phyloP scores from a whole-genome alignment of 1,140 invertebrate species.

The Proctacanthus coquilletti region DNA sequence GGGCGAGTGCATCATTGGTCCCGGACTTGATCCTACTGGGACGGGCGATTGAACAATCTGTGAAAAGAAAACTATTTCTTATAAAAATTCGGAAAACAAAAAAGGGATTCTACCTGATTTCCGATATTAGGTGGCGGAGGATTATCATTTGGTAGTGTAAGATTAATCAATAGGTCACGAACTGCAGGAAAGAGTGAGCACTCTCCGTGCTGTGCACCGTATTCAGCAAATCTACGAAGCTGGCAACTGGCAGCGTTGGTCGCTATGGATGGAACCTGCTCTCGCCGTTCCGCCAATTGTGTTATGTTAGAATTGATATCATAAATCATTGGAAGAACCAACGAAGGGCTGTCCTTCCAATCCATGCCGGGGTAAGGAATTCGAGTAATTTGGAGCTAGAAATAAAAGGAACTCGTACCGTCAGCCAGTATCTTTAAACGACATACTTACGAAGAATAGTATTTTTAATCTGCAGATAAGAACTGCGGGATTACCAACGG shows the following conservation, averaged over 20 bases:
- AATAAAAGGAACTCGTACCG: no score
- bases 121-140: slow-evolving; percentile 28
- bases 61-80: slow-evolving; percentile 3
- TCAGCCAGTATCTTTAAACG: neutral
- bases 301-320: slow-evolving; percentile 73
- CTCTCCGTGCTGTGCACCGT: slow-evolving; percentile 45
- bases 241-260: slow-evolving; percentile 46
- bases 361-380: slow-evolving; percentile 42
- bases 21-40: slow-evolving; percentile 34
- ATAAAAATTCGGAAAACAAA: slow-evolving; percentile 3
- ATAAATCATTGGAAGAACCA: slow-evolving; percentile 79
- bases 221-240: slow-evolving; percentile 50
- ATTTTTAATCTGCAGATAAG: slow-evolving; percentile 72
- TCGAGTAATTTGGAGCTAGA: slow-evolving; percentile 69
- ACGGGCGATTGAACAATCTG: slow-evolving; percentile 17
- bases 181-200: slow-evolving; percentile 81
- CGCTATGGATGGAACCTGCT: slow-evolving; percentile 41
- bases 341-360: slow-evolving; percentile 52
- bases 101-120: slow-evolving; percentile 15
- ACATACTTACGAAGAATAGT: slow-evolving; percentile 66
- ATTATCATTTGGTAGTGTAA: slow-evolving; percentile 54
- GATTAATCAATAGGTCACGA: slow-evolving; percentile 65
- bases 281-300: slow-evolving; percentile 66
- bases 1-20: slow-evolving; percentile 37
- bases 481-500: slow-evolving; percentile 68